Evolutionary conservation across 2,888 invertebrate genomes (phyloP), one percentile per base, ranked within the genome.

Genomic region (Barypeithes pellucidus): DNA sequence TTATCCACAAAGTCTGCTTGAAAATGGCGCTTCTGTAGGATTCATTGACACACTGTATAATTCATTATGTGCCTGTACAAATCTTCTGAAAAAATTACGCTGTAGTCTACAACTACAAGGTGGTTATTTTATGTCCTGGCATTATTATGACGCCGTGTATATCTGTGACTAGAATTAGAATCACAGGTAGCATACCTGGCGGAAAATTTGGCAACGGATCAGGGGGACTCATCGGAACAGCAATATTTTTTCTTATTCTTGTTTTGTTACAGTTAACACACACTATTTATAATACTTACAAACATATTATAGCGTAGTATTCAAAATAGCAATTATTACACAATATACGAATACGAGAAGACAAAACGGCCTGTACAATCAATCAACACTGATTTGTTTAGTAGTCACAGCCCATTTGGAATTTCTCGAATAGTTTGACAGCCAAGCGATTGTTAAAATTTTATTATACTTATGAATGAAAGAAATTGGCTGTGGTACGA

Each of bases 361-460:
- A 90, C 88, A 86, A 89, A 89, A 87, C 90, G 90, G 90, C 89
- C 90, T 90, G 90, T 90, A 91, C 90, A 90, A 88, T 90, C 90
- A 90, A 88, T 90, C 88, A 89, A 89, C 88, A 89, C 88, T 89
- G 89, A 89, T 89, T 86, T 86, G 87, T 87, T 86, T 85, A 85
- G 90, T 89, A 90, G 91, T 92, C 92, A 92, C 92, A 92, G 92
- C 92, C 92, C 91, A 90, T 90, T 91, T 92, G 92, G 91, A 92
- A 91, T 91, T 91, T 91, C 87, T 87, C 87, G 86, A 86, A 66
- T 73, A 76, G 67, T 73, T 67, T 63, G 75, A 60, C 67, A 60
- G 75, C 67, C 63, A 54, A 75, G 52, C 63, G 60, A 69, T 43
- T 3, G 29, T 29, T 29, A 29, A 29, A 39, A 39, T 39, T 39